Conservation (phyloP, 2,113 vertebrate genomes). For the Phylloscopus trochiloides region DNA sequence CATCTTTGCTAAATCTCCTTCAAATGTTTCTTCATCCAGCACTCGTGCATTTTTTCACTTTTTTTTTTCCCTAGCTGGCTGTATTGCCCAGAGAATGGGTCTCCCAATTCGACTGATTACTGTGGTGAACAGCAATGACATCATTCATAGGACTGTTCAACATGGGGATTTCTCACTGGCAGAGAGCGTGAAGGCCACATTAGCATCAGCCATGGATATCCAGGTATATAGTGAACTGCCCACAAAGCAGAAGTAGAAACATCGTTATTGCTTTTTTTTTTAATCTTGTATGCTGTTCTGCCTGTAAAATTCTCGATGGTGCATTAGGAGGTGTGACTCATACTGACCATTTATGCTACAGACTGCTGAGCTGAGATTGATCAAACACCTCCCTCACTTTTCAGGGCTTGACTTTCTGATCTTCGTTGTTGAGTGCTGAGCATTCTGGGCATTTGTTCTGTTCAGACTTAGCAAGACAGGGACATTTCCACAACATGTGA, state of each 20-base stretch:
- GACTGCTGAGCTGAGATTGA: not conserved
- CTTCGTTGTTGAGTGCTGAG: not conserved
- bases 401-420: not conserved
- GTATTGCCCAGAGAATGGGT: conserved; percentile 81
- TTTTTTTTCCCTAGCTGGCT: conserved; percentile 73
- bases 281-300: not conserved
- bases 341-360: not conserved
- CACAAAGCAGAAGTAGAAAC: not conserved
- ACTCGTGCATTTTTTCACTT: not conserved
- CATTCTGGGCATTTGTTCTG: not conserved
- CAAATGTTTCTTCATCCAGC: not conserved
- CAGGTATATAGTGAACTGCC: conserved; percentile 76
- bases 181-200: conserved; percentile 65
- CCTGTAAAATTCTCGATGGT: not conserved
- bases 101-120: conserved; percentile 83
- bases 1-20: not conserved
- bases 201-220: conserved; percentile 94
- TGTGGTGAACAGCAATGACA: conserved; percentile 88
- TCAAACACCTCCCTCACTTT: not conserved
- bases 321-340: not conserved
- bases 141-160: conserved; percentile 81
- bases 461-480: not conserved
- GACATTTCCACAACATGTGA: not conserved
- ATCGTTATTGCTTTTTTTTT: not conserved
- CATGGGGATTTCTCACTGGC: conserved; percentile 87